These are phyloP conservation scores for Dastarcus helophoroides DNA, from an alignment of 2,888 invertebrate genomes.

Conservation along the genomic window DNA sequence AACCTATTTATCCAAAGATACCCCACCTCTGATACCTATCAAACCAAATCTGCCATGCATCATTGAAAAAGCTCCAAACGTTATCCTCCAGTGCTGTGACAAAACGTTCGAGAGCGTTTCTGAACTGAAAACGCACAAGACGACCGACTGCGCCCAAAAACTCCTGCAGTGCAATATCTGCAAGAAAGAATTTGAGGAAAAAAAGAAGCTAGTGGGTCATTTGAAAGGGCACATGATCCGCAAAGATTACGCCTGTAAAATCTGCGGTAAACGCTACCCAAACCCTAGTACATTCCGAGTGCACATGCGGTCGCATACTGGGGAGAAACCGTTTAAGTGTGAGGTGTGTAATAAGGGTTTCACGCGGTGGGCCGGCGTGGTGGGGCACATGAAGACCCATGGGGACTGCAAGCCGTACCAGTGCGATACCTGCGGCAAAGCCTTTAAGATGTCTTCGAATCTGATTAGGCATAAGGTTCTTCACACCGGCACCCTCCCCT, in stretches of 20 bases:
- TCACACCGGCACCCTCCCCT: slow-evolving; percentile 29
- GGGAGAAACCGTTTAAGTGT: slow-evolving; percentile 33
- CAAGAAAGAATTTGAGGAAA: slow-evolving; percentile 28
- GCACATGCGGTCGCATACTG: slow-evolving; percentile 51
- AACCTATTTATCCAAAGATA: slow-evolving; percentile 18
- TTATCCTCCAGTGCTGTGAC: slow-evolving; percentile 26
- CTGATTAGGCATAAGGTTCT: slow-evolving; percentile 31
- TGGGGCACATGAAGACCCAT: slow-evolving; percentile 32
- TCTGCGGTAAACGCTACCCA: slow-evolving; percentile 34
- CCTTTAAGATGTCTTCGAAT: slow-evolving; percentile 32
- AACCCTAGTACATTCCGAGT: slow-evolving; percentile 36
- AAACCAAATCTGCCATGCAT: slow-evolving; percentile 20
- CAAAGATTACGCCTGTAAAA: slow-evolving; percentile 33
- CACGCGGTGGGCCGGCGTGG: slow-evolving; percentile 32
- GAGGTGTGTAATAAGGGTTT: slow-evolving; percentile 33
- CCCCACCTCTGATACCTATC: slow-evolving; percentile 32
- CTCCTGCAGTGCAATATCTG: slow-evolving; percentile 31
- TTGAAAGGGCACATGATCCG: slow-evolving; percentile 32
- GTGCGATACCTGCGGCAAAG: slow-evolving; percentile 31
- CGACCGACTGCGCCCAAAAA: slow-evolving; percentile 19
- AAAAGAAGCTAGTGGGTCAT: slow-evolving; percentile 30
- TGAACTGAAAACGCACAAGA: slow-evolving; percentile 25
- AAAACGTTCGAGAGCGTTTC: slow-evolving; percentile 24
- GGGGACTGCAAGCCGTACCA: slow-evolving; percentile 28
- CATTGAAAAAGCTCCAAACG: slow-evolving; percentile 17